phyloP scores from a whole-genome alignment of 2,797 vertebrate species.

The Gymnopithys bicolor region DNA sequence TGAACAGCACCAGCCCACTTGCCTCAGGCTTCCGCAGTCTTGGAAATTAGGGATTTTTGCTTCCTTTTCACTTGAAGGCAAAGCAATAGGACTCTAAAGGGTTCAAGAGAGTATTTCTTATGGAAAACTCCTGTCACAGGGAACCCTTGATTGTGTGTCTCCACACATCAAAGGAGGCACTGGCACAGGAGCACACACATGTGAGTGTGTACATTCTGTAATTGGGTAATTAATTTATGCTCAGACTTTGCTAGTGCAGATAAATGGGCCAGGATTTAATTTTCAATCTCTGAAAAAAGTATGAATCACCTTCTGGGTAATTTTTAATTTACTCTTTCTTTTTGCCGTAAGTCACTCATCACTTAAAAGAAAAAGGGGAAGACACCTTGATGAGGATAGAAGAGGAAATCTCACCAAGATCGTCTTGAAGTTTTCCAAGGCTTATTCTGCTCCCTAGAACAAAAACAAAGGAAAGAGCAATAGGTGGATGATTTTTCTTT shows the following conservation, averaged over 20 bases:
- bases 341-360: not conserved
- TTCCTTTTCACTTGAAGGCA: not conserved
- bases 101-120: not conserved
- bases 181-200: accelerated
- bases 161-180: not conserved
- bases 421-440: not conserved
- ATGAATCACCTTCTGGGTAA: not conserved
- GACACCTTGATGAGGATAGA: not conserved
- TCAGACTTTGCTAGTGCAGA: not conserved
- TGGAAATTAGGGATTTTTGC: not conserved
- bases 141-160: not conserved
- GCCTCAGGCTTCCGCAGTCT: not conserved
- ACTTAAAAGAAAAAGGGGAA: not conserved
- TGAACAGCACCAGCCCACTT: not conserved
- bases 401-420: not conserved
- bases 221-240: not conserved
- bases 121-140: not conserved
- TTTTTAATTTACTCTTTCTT: not conserved
- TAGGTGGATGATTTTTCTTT: not conserved
- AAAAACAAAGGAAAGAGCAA: not conserved
- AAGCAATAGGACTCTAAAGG: not conserved
- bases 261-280: not conserved
- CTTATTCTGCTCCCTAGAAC: not conserved
- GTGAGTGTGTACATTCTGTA: not conserved
- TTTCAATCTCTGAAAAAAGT: not conserved